phyloP scores from a whole-genome alignment of 92 coral and sea anemone genomes.

The Palythoa grandis region DNA sequence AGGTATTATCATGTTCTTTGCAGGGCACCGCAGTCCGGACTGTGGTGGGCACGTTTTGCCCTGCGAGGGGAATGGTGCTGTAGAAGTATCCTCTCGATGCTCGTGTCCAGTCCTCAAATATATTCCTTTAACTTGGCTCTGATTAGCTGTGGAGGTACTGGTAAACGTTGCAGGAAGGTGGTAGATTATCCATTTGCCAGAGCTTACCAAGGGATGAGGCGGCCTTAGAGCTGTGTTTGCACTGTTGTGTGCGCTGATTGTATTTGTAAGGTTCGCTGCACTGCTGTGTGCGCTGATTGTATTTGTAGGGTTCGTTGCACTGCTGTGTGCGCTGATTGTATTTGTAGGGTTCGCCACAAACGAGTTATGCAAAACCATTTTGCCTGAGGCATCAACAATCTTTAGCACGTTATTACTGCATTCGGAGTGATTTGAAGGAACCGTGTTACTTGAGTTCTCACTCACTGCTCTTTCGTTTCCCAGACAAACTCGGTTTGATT shows the following conservation, averaged over 20 bases:
- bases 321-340: neutral
- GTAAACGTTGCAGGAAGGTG: neutral
- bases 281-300: neutral
- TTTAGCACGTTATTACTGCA: no score
- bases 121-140: neutral
- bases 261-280: no score
- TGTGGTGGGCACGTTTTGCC: neutral
- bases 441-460: neutral
- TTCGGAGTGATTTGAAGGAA: neutral
- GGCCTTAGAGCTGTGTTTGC: neutral
- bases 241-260: neutral
- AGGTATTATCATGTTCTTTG: neutral
- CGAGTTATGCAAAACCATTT: neutral
- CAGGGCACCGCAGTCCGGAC: slow-evolving; percentile 10
- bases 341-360: neutral
- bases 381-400: neutral
- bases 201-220: neutral
- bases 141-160: neutral
- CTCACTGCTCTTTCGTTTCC: neutral
- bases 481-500: neutral
- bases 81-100: neutral
- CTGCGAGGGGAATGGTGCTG: neutral
- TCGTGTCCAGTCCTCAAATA: neutral
- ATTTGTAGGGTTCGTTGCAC: neutral
- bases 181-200: slow-evolving; percentile 11